These are phyloP conservation scores for Acrocephalus kingi DNA, from an alignment of 2,113 vertebrate species.

Conservation along the genomic window DNA sequence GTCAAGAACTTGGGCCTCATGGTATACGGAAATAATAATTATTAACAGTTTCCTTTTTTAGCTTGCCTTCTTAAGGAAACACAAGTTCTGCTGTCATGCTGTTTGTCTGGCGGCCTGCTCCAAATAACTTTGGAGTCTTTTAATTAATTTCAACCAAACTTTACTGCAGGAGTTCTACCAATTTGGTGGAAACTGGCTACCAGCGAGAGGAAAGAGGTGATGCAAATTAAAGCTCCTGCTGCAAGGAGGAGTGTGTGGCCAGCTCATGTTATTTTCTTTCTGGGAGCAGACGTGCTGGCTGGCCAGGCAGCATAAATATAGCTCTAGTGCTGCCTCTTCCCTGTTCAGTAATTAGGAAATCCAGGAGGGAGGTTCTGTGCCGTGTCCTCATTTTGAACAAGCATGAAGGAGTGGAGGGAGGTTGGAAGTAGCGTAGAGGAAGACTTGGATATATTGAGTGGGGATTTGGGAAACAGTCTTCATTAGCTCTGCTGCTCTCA, in stretches of 20 bases:
- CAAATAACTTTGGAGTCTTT: conserved; percentile 6
- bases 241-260: neutral
- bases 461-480: conserved; percentile 60
- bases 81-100: neutral
- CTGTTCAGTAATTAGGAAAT: conserved; percentile 36
- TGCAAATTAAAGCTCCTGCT: neutral
- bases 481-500: conserved; percentile 53
- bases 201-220: neutral
- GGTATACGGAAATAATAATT: neutral
- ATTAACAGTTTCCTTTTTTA: conserved; percentile 18
- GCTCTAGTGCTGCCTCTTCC: neutral
- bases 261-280: neutral
- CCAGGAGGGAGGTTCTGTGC: neutral
- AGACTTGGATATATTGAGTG: conserved; percentile 56
- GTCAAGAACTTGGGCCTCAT: neutral
- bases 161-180: neutral
- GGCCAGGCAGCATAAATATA: conserved; percentile 31
- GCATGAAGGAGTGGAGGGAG: neutral
- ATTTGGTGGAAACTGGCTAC: neutral
- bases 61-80: neutral
- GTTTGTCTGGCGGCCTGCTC: conserved; percentile 8
- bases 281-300: neutral
- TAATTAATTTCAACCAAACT: conserved; percentile 41
- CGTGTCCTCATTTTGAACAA: conserved; percentile 50
- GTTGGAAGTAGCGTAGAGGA: neutral